A percentile compares a stretch with the other conserved stretches of the same genome.
phyloP scores from a whole-genome alignment of 1,140 invertebrate species.

The Sitodiplosis mosellana region DNA sequence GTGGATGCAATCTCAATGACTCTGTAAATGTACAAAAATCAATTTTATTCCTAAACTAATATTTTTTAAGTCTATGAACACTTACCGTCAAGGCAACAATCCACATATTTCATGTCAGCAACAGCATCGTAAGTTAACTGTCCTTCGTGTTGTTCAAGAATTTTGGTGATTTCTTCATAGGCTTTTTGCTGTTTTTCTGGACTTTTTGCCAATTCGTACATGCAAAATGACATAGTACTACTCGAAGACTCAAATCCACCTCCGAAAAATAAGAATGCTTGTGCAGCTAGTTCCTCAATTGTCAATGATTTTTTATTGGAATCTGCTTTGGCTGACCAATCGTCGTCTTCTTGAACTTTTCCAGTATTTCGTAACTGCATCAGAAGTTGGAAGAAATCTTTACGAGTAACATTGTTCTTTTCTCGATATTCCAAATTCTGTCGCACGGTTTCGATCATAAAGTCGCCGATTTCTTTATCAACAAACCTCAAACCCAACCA shows the following conservation, averaged over 20 bases:
- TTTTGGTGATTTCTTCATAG: conserved; percentile 32
- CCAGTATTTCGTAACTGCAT: neutral
- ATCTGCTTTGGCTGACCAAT: neutral
- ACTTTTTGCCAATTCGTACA: conserved; percentile 33
- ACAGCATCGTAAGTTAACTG: conserved; percentile 32
- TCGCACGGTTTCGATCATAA: conserved; percentile 1
- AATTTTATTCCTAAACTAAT: neutral
- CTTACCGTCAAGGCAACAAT: conserved; percentile 15
- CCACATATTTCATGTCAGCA: conserved; percentile 33
- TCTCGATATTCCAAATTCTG: conserved; percentile 24
- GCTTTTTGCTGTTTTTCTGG: conserved; percentile 33
- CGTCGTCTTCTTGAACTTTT: conserved; percentile 11
- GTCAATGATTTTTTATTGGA: conserved; percentile 15
- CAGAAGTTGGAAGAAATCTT: conserved; percentile 13
- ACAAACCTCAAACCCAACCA: neutral
- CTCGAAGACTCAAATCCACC: conserved; percentile 57
- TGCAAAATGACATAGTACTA: conserved; percentile 33
- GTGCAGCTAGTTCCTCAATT: conserved; percentile 31
- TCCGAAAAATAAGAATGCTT: conserved; percentile 42
- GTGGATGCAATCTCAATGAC: conserved; percentile 30
- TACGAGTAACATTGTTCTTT: conserved; percentile 20
- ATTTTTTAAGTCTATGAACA: neutral
- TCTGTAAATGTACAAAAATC: conserved; percentile 18
- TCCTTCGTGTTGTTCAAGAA: conserved; percentile 23
- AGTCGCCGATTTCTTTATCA: neutral